Evolutionary conservation across 2,797 vertebrate species (phyloP).

Genomic region (Brotula barbata): DNA sequence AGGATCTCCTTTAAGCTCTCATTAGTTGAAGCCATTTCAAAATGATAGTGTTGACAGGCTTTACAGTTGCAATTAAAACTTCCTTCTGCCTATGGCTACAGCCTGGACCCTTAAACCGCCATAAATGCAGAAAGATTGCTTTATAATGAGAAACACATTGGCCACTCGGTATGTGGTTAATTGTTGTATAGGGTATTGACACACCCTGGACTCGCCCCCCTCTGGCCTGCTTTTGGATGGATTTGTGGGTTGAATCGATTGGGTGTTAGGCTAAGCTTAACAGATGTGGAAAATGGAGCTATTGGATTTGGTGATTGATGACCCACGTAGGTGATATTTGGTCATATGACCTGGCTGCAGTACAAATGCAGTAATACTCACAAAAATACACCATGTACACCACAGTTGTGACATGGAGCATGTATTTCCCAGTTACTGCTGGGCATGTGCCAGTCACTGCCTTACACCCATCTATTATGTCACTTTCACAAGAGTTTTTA

Average conservation of each 20-base stretch:
- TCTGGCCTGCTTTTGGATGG: slow-evolving; percentile 14
- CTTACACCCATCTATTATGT: no score
- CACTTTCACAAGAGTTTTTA: no score
- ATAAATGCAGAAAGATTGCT: slow-evolving; percentile 46
- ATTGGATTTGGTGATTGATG: slow-evolving; percentile 66
- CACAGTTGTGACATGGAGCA: neutral
- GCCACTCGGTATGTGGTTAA: slow-evolving; percentile 57
- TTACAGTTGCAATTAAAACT: slow-evolving; percentile 45
- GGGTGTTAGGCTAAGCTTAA: slow-evolving; percentile 38
- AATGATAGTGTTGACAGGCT: slow-evolving; percentile 23
- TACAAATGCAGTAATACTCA: slow-evolving; percentile 1
- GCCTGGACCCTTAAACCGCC: slow-evolving; percentile 30
- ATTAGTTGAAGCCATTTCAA: slow-evolving; percentile 24
- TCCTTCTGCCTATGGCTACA: slow-evolving; percentile 36
- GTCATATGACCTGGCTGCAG: slow-evolving; percentile 59
- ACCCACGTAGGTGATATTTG: slow-evolving; percentile 48
- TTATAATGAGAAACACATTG: slow-evolving; percentile 69
- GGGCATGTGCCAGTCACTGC: no score
- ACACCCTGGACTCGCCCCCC: slow-evolving; percentile 8
- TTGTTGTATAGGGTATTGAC: slow-evolving; percentile 42
- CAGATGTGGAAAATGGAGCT: slow-evolving; percentile 55
- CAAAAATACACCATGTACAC: slow-evolving; percentile 16
- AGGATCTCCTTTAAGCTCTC: slow-evolving; percentile 41
- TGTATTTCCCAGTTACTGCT: no score
- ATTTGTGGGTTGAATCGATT: slow-evolving; percentile 35